These are phyloP conservation scores for Eupithecia tripunctaria DNA, from an alignment of 2,888 invertebrate species.

Conservation along the genomic window DNA sequence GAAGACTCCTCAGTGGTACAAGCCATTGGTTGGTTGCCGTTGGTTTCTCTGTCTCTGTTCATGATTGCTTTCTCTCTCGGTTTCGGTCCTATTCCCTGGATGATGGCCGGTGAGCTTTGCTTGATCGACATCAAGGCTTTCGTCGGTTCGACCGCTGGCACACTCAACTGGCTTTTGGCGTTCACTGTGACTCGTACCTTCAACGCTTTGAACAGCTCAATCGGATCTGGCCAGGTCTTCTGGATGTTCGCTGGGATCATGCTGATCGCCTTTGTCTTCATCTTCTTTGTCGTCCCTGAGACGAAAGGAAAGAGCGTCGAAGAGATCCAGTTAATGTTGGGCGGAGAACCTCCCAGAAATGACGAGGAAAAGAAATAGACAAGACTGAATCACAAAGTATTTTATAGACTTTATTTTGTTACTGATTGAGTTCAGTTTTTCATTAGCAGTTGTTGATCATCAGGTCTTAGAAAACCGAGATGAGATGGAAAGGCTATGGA, in stretches of 20 bases:
- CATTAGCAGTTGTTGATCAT: background rate
- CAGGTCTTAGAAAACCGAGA: background rate
- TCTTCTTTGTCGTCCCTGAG: slow-evolving; percentile 87
- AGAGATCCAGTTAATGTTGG: slow-evolving; percentile 85
- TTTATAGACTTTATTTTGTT: slow-evolving; percentile 49
- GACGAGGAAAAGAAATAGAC: slow-evolving; percentile 67
- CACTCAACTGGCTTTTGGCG: slow-evolving; percentile 92
- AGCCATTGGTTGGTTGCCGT: slow-evolving; percentile 89
- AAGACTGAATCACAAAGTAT: slow-evolving; percentile 67
- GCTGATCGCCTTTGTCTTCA: slow-evolving; percentile 86
- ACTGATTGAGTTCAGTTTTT: slow-evolving; percentile 6
- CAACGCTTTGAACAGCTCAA: slow-evolving; percentile 78
- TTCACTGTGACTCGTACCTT: slow-evolving; percentile 92
- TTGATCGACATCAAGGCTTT: slow-evolving; percentile 91
- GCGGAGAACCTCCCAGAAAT: slow-evolving; percentile 61
- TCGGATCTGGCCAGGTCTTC: slow-evolving; percentile 88
- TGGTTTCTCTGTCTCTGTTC: slow-evolving; percentile 89
- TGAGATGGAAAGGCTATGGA: slow-evolving; percentile 10
- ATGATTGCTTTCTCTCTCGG: slow-evolving; percentile 93
- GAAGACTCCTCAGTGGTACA: slow-evolving; percentile 67
- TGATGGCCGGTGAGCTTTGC: slow-evolving; percentile 92
- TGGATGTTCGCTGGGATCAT: slow-evolving; percentile 90
- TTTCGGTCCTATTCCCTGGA: slow-evolving; percentile 95
- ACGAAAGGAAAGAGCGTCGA: slow-evolving; percentile 89
- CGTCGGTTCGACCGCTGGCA: slow-evolving; percentile 90